Percentiles rank a stretch among this genome's conserved stretches.
These are phyloP conservation scores for Schlechtendalia chinensis DNA, from an alignment of 1,140 invertebrate species.

Conservation along the genomic window DNA sequence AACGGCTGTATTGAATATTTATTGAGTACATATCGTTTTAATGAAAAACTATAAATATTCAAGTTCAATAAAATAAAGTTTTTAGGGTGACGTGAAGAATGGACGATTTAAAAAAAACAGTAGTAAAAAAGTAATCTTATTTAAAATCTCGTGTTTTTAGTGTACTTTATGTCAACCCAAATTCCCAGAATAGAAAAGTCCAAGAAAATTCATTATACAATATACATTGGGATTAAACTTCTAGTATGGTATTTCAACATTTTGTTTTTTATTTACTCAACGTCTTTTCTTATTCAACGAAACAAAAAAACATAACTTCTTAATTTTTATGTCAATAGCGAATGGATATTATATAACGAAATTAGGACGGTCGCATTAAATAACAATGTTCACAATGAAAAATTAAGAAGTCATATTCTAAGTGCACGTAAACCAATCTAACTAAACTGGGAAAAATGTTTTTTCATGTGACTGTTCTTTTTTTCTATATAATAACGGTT, in stretches of 20 bases:
- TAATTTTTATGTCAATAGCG: not conserved
- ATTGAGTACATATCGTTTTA: not conserved
- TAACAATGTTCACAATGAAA: not conserved
- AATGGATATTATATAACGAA: not conserved
- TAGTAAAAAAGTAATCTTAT: slow-evolving; percentile 1
- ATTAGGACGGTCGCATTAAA: not conserved
- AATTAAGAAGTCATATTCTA: not conserved
- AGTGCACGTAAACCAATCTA: not conserved
- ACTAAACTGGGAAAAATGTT: not conserved
- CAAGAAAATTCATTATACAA: slow-evolving; percentile 28
- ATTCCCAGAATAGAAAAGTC: slow-evolving; percentile 30
- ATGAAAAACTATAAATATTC: not conserved
- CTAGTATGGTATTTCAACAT: not conserved
- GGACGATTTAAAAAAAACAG: not conserved
- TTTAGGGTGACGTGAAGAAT: not conserved
- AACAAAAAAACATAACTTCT: slow-evolving; percentile 2
- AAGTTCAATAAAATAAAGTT: not conserved
- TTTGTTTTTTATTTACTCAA: not conserved
- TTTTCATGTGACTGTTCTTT: not conserved
- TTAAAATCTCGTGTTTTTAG: slow-evolving; percentile 26
- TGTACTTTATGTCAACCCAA: not conserved
- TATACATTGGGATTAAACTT: slow-evolving; percentile 18
- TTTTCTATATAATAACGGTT: not conserved
- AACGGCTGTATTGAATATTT: not conserved
- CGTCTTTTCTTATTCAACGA: not conserved